Conservation (phyloP, 2,113 vertebrate species). For the Cyphotilapia sp. region DNA sequence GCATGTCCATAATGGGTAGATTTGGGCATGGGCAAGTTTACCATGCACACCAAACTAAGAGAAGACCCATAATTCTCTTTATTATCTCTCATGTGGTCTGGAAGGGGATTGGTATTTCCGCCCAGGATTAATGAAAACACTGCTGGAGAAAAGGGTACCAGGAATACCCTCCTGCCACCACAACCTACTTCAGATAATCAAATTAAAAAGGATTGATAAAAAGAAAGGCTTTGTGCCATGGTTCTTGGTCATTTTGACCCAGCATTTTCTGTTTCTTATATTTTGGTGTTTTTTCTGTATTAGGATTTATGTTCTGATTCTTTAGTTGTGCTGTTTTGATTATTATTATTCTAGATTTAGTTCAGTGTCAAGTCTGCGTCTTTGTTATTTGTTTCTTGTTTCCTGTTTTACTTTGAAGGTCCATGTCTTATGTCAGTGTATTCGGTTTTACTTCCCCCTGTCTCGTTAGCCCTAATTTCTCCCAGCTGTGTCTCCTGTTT, state of each 20-base stretch:
- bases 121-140: neutral
- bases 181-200: neutral
- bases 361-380: neutral
- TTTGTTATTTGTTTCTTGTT: neutral
- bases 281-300: neutral
- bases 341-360: neutral
- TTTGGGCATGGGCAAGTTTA: neutral
- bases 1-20: accelerated
- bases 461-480: accelerated
- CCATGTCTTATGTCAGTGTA: neutral
- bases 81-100: neutral
- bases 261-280: neutral
- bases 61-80: neutral
- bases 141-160: neutral
- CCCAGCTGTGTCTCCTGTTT: neutral
- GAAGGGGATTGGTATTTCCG: accelerated
- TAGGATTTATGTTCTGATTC: neutral
- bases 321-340: neutral
- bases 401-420: neutral
- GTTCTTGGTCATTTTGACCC: neutral
- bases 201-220: neutral
- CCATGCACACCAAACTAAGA: neutral
- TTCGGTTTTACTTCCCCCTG: accelerated
- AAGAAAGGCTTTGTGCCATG: neutral
- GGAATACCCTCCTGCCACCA: accelerated